Conservation (phyloP, 2,113 vertebrate genomes). For the Bubo scandiacus region DNA sequence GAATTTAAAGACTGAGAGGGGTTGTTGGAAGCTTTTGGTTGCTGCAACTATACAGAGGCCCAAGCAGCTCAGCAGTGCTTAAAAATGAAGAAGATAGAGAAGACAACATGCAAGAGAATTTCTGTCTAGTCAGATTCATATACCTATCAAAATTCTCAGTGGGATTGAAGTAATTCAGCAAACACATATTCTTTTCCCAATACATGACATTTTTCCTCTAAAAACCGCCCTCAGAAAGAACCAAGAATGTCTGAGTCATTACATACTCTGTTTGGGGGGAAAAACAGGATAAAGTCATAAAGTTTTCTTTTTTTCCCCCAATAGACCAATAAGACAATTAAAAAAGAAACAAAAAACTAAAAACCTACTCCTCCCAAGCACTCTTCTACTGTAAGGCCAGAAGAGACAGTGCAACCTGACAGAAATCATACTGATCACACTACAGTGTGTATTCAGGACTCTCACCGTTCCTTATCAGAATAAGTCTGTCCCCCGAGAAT, state of each 20-base stretch:
- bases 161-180: not conserved
- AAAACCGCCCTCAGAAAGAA: not conserved
- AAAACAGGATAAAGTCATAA: not conserved
- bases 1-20: constrained; percentile 72
- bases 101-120: constrained; percentile 68
- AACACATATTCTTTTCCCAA: not conserved
- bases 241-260: not conserved
- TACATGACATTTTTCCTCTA: not conserved
- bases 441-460: not conserved
- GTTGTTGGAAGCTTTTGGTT: constrained; percentile 49
- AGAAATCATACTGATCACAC: not conserved
- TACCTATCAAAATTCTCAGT: not conserved
- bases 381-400: not conserved
- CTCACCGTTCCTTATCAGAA: not conserved
- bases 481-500: not conserved
- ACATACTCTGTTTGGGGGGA: not conserved
- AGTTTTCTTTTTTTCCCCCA: too few species aligned
- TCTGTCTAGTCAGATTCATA: not conserved
- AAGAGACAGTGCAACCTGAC: not conserved
- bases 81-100: constrained; percentile 57
- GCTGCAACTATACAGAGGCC: constrained; percentile 57
- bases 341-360: not conserved
- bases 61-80: constrained; percentile 61
- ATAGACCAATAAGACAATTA: not conserved
- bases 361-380: not conserved